A percentile compares a stretch with the other conserved stretches of the same genome.
phyloP scores from a whole-genome alignment of 1,140 invertebrate genomes.

The Drosophila prosaltans region DNA sequence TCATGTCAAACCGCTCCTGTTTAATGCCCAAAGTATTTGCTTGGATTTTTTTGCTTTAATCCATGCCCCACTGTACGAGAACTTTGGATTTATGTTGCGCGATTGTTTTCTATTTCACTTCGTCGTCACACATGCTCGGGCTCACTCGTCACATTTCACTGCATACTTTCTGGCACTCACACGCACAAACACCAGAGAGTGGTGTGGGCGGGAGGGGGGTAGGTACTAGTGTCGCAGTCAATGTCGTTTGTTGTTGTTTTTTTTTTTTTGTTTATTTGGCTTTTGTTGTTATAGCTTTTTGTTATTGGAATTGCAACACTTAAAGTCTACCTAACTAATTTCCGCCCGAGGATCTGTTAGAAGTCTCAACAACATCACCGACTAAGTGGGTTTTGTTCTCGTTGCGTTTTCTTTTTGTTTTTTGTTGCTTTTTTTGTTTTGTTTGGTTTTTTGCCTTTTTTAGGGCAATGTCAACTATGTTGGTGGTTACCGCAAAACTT shows the following conservation, averaged over 20 bases:
- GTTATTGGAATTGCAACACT: conserved; percentile 56
- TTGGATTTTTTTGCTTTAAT: background rate
- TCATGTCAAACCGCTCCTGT: background rate
- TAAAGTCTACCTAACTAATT: conserved; percentile 67
- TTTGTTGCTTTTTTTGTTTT: too few relatives aligned
- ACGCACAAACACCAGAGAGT: background rate
- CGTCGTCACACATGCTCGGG: conserved; percentile 45
- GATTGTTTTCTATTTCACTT: conserved; percentile 59
- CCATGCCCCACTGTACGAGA: conserved; percentile 11
- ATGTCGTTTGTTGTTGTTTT: conserved; percentile 28
- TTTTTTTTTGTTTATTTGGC: conserved; percentile 33
- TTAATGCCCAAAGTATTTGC: background rate
- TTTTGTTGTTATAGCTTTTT: conserved; percentile 47
- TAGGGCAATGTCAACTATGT: background rate
- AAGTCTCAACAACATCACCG: conserved; percentile 11
- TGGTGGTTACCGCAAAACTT: background rate
- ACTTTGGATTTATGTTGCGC: conserved; percentile 28
- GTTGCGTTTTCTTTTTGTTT: too few relatives aligned
- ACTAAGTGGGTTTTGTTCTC: conserved; percentile 39
- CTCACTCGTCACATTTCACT: conserved; percentile 46
- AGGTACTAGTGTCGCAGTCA: conserved; percentile 22
- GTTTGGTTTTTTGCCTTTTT: conserved; percentile 14
- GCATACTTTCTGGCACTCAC: conserved; percentile 51
- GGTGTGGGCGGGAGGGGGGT: background rate
- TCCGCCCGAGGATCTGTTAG: conserved; percentile 46